Percentiles rank a stretch among this genome's conserved stretches.
Conservation (phyloP, 1,140 invertebrate species). For the Zaprionus ghesquierei region DNA sequence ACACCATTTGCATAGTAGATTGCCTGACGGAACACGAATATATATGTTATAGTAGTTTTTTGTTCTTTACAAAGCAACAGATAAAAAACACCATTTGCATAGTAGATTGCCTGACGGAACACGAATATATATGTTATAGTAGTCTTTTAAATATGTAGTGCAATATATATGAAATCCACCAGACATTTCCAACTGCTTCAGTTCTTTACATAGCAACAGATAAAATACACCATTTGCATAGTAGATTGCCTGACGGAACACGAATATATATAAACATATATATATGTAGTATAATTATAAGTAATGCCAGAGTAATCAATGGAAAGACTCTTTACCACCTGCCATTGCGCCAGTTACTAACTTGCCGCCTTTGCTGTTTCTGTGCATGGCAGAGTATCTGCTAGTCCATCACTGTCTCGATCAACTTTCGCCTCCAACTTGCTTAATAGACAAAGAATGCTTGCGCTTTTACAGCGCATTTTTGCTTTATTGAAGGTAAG, state of each 20-base stretch:
- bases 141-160: too few relatives aligned
- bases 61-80: too few relatives aligned
- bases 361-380: too few relatives aligned
- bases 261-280: not conserved
- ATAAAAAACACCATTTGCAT: too few relatives aligned
- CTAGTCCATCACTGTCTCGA: not conserved
- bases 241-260: not conserved
- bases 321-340: too few relatives aligned
- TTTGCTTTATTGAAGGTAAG: conserved; percentile 5
- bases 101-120: not conserved
- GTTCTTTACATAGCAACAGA: too few relatives aligned
- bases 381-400: not conserved
- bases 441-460: not conserved
- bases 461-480: not conserved
- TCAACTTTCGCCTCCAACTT: not conserved
- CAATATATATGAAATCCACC: too few relatives aligned
- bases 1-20: too few relatives aligned
- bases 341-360: too few relatives aligned
- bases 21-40: not conserved
- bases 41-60: not conserved
- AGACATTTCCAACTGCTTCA: too few relatives aligned
- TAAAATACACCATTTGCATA: too few relatives aligned
- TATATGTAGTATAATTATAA: not conserved
- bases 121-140: not conserved
- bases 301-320: too few relatives aligned